These are phyloP conservation scores for Glaucomys volans DNA, from an alignment of 2,113 vertebrate species.

Conservation along the genomic window DNA sequence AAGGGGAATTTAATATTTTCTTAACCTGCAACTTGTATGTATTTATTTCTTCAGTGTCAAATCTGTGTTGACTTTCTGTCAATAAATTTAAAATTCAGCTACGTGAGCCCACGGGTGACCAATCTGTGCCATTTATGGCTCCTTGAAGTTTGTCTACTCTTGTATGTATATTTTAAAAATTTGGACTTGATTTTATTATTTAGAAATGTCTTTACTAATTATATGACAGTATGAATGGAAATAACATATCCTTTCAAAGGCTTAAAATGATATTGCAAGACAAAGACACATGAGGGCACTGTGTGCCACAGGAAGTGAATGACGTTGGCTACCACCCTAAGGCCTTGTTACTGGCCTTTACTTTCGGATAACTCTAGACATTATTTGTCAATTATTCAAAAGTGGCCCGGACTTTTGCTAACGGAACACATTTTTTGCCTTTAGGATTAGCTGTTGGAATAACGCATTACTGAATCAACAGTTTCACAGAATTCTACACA, in stretches of 20 bases:
- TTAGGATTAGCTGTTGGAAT: neutral
- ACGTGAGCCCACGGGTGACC: neutral
- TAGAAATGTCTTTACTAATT: conserved; percentile 55
- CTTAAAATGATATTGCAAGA: conserved; percentile 18
- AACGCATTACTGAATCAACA: neutral
- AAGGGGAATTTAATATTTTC: conserved; percentile 36
- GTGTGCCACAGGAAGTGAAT: neutral
- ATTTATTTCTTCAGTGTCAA: conserved; percentile 40
- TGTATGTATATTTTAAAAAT: neutral
- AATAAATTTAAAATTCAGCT: conserved; percentile 54
- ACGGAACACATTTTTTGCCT: neutral
- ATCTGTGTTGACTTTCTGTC: conserved; percentile 50
- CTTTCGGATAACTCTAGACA: neutral
- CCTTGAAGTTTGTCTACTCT: conserved; percentile 16
- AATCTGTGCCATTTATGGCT: neutral
- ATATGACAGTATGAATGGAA: conserved; percentile 10
- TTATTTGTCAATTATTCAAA: conserved; percentile 19
- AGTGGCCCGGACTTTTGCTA: neutral
- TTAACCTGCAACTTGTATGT: neutral
- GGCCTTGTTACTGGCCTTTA: neutral
- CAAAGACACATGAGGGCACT: neutral
- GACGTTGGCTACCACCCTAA: neutral
- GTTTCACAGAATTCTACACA: conserved; percentile 14
- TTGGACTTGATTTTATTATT: conserved; percentile 42
- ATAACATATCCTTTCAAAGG: conserved; percentile 27